Conservation (phyloP, 1,140 invertebrate species). For the Conopomorpha cramerella region DNA sequence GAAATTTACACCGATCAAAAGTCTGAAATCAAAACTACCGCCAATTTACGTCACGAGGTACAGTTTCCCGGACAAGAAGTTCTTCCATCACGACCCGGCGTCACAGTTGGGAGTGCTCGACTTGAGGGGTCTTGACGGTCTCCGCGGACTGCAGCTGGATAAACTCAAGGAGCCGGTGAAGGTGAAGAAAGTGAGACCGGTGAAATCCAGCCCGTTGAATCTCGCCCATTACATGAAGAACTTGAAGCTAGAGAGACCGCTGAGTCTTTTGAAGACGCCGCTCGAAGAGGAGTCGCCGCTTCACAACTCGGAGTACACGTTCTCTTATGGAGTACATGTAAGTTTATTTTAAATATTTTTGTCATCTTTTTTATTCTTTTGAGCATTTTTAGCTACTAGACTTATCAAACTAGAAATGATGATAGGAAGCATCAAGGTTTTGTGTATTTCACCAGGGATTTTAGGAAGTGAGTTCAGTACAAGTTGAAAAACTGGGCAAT, state of each 20-base stretch:
- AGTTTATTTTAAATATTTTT: no score
- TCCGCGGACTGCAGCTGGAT: no score
- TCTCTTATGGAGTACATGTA: slow-evolving; percentile 34
- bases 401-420: no score
- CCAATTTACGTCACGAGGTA: background rate
- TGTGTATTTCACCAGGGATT: no score
- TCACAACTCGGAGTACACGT: slow-evolving; percentile 24
- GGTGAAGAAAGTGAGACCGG: slow-evolving; percentile 12
- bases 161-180: background rate
- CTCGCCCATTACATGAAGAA: background rate
- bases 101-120: background rate
- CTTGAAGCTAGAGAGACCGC: background rate
- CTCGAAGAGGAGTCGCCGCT: no score
- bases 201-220: slow-evolving; percentile 10
- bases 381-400: no score
- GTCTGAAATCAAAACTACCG: background rate
- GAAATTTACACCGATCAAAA: background rate
- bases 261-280: no score
- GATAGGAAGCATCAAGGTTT: no score
- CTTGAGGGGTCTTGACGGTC: background rate
- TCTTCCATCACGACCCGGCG: background rate
- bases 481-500: no score
- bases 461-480: no score
- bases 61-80: background rate
- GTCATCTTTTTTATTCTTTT: no score